Conservation (phyloP, 2,113 vertebrate species). For the Menidia beryllina region DNA sequence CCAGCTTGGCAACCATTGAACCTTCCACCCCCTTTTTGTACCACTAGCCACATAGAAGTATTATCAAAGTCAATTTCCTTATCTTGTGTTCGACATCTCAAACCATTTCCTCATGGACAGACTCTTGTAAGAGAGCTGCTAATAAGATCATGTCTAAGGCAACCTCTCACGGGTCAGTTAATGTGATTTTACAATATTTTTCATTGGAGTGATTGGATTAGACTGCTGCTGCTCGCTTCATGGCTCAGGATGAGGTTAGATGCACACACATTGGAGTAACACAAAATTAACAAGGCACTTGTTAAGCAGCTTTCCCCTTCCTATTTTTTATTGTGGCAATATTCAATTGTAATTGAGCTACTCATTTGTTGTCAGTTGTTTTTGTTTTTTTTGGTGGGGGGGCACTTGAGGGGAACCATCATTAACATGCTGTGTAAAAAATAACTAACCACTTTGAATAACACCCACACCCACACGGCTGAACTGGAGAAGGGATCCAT, state of each 20-base stretch:
- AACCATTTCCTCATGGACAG: slow-evolving; percentile 74
- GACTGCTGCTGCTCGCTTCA: slow-evolving; percentile 57
- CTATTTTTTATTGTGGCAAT: not conserved
- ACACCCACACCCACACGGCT: slow-evolving; percentile 16
- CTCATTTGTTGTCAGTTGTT: not conserved
- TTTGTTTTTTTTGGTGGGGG: not conserved
- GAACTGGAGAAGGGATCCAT: slow-evolving; percentile 42
- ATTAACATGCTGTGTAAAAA: slow-evolving; percentile 5
- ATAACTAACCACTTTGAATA: not conserved
- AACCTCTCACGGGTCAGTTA: slow-evolving; percentile 74
- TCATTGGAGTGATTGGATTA: slow-evolving; percentile 80
- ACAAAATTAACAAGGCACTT: slow-evolving; percentile 29
- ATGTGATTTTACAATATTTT: slow-evolving; percentile 81
- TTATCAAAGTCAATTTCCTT: slow-evolving; percentile 72
- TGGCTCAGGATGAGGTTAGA: slow-evolving; percentile 49
- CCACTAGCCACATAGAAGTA: slow-evolving; percentile 37
- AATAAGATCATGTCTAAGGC: slow-evolving; percentile 80
- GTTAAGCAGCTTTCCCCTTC: not conserved
- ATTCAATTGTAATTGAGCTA: slow-evolving; percentile 14
- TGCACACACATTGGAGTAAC: slow-evolving; percentile 39
- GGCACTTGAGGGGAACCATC: not conserved
- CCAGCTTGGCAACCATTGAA: slow-evolving; percentile 1
- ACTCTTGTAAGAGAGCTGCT: slow-evolving; percentile 60
- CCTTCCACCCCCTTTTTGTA: slow-evolving; percentile 19
- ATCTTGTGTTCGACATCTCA: slow-evolving; percentile 65